phyloP scores from a whole-genome alignment of 2,888 invertebrate genomes.

The Cataglyphis rosenhaueri region DNA sequence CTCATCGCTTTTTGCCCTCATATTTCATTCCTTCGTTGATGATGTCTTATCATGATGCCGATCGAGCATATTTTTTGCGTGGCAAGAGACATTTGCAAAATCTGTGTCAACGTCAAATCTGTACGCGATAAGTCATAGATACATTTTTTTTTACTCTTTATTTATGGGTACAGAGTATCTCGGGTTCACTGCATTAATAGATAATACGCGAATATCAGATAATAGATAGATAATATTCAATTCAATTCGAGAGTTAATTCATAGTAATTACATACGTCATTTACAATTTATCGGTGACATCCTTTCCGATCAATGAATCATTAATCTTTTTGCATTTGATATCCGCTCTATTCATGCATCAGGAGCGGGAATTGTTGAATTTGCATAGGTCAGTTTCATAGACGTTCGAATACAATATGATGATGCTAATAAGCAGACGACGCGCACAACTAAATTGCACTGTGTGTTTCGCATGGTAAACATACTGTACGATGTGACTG shows the following conservation, averaged over 20 bases:
- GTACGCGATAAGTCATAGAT: not conserved
- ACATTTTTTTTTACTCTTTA: not conserved
- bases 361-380: not conserved
- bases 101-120: not conserved
- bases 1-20: conserved; percentile 46
- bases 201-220: not conserved
- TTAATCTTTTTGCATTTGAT: conserved; percentile 11
- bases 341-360: not conserved
- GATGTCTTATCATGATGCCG: conserved; percentile 1
- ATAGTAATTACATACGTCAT: not conserved
- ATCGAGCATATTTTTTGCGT: not conserved
- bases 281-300: not conserved
- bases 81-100: not conserved
- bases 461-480: not conserved
- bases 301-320: not conserved
- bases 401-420: not conserved
- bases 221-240: not conserved
- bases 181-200: not conserved
- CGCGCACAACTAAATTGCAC: not conserved
- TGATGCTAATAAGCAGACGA: not conserved
- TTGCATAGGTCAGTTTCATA: not conserved
- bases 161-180: not conserved
- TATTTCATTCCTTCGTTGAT: conserved; percentile 52
- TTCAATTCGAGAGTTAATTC: not conserved
- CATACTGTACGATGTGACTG: not conserved